A percentile compares a stretch with the other conserved stretches of the same genome.
These are phyloP conservation scores for Argopecten irradians DNA, from an alignment of 1,140 invertebrate genomes.

Conservation along the genomic window DNA sequence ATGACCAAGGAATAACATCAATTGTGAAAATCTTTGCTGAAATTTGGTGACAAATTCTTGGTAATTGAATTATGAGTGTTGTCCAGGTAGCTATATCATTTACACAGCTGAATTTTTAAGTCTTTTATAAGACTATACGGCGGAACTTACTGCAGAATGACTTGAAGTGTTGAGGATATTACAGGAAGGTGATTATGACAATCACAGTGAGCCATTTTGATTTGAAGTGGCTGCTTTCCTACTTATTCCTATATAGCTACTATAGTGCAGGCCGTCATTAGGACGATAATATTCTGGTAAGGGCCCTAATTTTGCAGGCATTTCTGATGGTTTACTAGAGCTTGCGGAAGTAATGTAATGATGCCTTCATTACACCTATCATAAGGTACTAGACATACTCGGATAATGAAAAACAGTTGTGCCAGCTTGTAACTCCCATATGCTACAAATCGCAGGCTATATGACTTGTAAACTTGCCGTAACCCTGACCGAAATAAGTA, in stretches of 20 bases:
- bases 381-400: neutral
- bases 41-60: too few relatives aligned
- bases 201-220: neutral
- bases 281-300: neutral
- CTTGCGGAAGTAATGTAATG: neutral
- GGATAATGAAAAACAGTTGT: neutral
- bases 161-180: neutral
- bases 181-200: neutral
- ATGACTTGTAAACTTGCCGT: neutral
- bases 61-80: too few relatives aligned
- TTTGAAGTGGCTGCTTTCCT: neutral
- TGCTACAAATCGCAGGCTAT: neutral
- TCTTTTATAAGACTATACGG: too few relatives aligned
- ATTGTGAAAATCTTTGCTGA: too few relatives aligned
- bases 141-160: neutral
- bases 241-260: neutral
- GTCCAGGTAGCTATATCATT: too few relatives aligned
- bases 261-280: neutral
- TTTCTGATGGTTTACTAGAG: constrained; percentile 9
- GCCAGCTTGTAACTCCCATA: neutral
- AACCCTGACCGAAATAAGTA: neutral
- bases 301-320: neutral
- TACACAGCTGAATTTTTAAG: too few relatives aligned
- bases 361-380: neutral
- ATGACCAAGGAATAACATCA: too few relatives aligned